Evolutionary conservation across 2,113 vertebrate genomes (phyloP), one percentile per base, ranked within the genome.

Genomic region (Centropristis striata): DNA sequence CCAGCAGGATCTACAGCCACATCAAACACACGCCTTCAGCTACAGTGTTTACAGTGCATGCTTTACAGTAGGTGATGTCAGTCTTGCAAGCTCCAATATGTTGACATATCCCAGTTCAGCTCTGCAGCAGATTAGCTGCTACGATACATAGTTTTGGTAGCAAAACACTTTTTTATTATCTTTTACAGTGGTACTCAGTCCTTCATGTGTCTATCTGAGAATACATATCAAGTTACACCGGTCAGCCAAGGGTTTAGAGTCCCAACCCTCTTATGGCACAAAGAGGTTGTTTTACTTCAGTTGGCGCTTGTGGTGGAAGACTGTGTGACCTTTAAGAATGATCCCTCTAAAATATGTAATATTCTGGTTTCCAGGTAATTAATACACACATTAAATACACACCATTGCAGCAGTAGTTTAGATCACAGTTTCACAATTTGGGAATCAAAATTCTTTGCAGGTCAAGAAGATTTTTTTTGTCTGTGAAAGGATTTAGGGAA

Each of bases 1-100:
- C 96, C 88, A 97, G 59, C 72, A 99, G 95, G 87, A 99, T 99
- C 98, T 99, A 42, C 21, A 76, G n/a, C 14, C 44, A 60, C 55
- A 73, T 41, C 2, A 68, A 16, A 74, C 32, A 61, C n/a, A 69
- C 15, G 27, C 16, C 9, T 21, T 71, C 49, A 80, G 42, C 68
- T 18, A 63, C 25, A 79, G 20, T 10, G 1, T 5, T 14, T 14
- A 27, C 25, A 36, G 13, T 28, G 16, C 54, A 8, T 51, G 27
- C 47, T 58, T 51, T 25, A 25, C 53, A 58, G 20, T 13, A 4
- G n/a, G 16, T 18, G 15, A 54, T 13, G 8, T 23, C 8, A 42
- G 15, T 28, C 13, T n/a, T 37, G 21, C 14, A 18, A 61, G 20
- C 8, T 21, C 27, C 5, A 50, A 46, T 39, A 4, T 41, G 23